Evolutionary conservation across 2,797 vertebrate species (phyloP), one percentile per base, ranked within the genome.

Genomic region (Phalloptychus januarius): DNA sequence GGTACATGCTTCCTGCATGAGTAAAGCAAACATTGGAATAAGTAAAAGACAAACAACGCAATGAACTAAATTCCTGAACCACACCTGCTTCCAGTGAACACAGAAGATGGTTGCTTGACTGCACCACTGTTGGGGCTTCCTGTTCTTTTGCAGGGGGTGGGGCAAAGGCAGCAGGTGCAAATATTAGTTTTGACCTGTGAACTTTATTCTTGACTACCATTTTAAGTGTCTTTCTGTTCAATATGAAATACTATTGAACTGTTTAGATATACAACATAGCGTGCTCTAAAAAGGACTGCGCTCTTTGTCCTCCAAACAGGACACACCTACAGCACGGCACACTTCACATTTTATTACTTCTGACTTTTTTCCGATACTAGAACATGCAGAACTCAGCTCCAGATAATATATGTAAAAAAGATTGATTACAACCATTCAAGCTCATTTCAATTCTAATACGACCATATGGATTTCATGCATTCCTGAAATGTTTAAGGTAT

Each of bases 81-180:
- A 84, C 85, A 65, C 83, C 85, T 81, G 48, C 84, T 74, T 75
- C 6, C 71, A 52, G 36, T 20, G 74, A 78, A 81, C 78, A 84
- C 74, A 71, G 46, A 70, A 42, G 18, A 20, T 28, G 5, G 79
- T 82, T n/a, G 54, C 42, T 78, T 79, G 72, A 76, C 79, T 79
- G 75, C 73, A 76, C 83, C 74, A 73, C 77, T 36, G 28, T 28
- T 72, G 82, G 69, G 75, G 52, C 48, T 74, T 85, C 83, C 78
- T 89, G 77, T 74, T 70, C 76, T 12, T 82, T n/a, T 75, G 65
- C 18, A 36, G 28, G 28, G 52, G 82, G 79, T 11, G 75, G 81
- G 44, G 79, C 83, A 74, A 76, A 83, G 67, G 74, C 77, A 82
- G 75, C 87, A 92, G 85, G 86, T 87, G 85, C 78, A 82, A 56